phyloP scores from a whole-genome alignment of 2,888 invertebrate species.

The Agriopis aurantiaria region DNA sequence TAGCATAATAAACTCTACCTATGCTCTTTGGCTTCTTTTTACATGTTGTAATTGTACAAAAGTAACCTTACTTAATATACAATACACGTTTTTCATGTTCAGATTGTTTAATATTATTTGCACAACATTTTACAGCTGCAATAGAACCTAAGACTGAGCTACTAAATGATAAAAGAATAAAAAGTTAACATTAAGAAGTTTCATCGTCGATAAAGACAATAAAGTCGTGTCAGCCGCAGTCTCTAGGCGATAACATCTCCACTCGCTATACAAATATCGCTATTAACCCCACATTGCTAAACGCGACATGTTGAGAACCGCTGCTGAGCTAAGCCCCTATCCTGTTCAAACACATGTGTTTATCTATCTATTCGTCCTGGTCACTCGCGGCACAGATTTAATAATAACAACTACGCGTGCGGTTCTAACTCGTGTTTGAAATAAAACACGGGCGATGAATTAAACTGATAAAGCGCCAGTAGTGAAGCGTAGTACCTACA shows the following conservation, averaged over 20 bases:
- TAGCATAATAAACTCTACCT: too few species aligned
- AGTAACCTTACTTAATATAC: too few species aligned
- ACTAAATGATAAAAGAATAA: background rate
- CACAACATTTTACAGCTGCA: too few species aligned
- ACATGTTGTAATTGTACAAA: too few species aligned
- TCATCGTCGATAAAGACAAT: constrained; percentile 59
- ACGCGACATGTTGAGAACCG: constrained; percentile 69
- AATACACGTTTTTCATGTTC: too few species aligned
- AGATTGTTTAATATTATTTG: too few species aligned
- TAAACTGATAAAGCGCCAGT: constrained; percentile 66
- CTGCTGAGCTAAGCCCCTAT: constrained; percentile 43
- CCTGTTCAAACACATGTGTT: constrained; percentile 44
- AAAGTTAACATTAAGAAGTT: constrained; percentile 22
- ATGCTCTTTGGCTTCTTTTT: too few species aligned
- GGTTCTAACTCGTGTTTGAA: constrained; percentile 62
- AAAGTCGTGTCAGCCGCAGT: constrained; percentile 64
- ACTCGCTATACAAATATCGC: constrained; percentile 77
- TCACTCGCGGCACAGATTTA: constrained; percentile 32
- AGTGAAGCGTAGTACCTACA: constrained; percentile 53
- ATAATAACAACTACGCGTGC: constrained; percentile 26
- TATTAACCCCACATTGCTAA: constrained; percentile 79
- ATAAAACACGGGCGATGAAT: constrained; percentile 68
- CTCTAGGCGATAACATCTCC: constrained; percentile 72
- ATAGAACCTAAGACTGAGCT: background rate
- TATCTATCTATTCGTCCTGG: constrained; percentile 18